phyloP scores from a whole-genome alignment of 2,888 invertebrate genomes.

The Habrosyne pyritoides region DNA sequence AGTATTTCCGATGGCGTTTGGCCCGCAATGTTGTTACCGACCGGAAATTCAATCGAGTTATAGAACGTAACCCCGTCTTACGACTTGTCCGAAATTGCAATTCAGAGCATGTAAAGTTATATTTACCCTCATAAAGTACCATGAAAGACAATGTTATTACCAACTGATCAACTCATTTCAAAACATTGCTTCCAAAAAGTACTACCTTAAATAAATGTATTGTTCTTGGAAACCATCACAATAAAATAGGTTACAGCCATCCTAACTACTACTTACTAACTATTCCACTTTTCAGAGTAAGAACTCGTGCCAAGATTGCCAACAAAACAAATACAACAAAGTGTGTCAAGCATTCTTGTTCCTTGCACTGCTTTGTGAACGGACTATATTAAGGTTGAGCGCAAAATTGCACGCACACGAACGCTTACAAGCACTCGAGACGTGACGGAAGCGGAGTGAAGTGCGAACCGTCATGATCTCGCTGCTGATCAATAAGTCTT shows the following conservation, averaged over 20 bases:
- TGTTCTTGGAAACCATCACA: not conserved
- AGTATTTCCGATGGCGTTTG: conserved; percentile 72
- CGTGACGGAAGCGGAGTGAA: conserved; percentile 70
- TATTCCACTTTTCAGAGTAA: not conserved
- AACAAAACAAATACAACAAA: conserved; percentile 7
- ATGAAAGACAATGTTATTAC: conserved; percentile 6
- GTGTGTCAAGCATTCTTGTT: conserved; percentile 25
- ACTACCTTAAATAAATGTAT: too few relatives aligned
- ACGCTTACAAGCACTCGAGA: conserved; percentile 71
- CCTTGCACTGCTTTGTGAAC: conserved; percentile 11
- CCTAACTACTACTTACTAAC: not conserved
- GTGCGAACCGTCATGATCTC: conserved; percentile 66
- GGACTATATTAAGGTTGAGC: conserved; percentile 11
- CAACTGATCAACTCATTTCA: not conserved
- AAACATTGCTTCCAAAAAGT: too few relatives aligned
- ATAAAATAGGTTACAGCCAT: not conserved
- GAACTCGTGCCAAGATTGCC: conserved; percentile 3
- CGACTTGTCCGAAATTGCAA: conserved; percentile 38
- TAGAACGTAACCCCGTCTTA: conserved; percentile 46
- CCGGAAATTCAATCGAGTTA: conserved; percentile 79
- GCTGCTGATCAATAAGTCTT: conserved; percentile 76
- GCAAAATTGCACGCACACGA: conserved; percentile 49
- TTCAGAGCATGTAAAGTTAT: conserved; percentile 11
- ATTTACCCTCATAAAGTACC: not conserved
- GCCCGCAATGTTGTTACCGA: conserved; percentile 66